Evolutionary conservation across 1,140 invertebrate species (phyloP), one percentile per base, ranked within the genome.

Genomic region (Trichogramma pretiosum): DNA sequence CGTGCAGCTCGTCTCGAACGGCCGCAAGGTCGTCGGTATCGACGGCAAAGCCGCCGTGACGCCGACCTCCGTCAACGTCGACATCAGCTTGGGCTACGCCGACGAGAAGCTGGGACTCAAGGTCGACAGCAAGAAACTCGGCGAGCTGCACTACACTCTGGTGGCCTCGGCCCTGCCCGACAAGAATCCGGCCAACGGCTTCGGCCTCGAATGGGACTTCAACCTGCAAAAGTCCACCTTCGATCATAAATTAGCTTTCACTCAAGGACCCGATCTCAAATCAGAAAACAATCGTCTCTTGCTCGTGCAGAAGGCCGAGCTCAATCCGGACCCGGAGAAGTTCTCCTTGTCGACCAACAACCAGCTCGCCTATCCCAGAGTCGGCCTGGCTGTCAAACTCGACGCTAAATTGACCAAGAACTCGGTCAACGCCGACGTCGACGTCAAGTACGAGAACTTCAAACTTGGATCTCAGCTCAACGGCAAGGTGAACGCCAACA

Each of bases 181-280:
- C 0, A 69, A 69, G 9, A 75, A 82, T 53, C 78, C 78, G 0
- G 73, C 74, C 38, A 65, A 78, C 32, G 81, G 78, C 44, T 78
- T 83, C 50, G 74, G 75, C 17, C 8, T 80, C 3, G 61, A 74
- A 3, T 77, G 70, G 51, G 69, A 75, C 11, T 54, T 67, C 7
- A 64, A 70, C 18, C 56, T 42, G 17, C 46, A 57, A 5, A 35
- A 54, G 22, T 49, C 57, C 3, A 45, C 54, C 0, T 54, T 63
- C 4, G 56, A 73, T 4, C 71, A 76, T 30, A 78, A 75, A 28
- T 55, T 84, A 2, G 65, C 76, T 11, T 52, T 85, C 5, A 64
- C 75, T 17, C 80, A 84, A 56, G 81, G 82, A 8, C 58, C 68
- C 1, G 80, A 84, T 61, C 66, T 77, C 7, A 73, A 74, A 10